A percentile compares a stretch with the other conserved stretches of the same genome.
Evolutionary conservation across 1,140 invertebrate genomes (phyloP).

Genomic region (Pissodes strobi): DNA sequence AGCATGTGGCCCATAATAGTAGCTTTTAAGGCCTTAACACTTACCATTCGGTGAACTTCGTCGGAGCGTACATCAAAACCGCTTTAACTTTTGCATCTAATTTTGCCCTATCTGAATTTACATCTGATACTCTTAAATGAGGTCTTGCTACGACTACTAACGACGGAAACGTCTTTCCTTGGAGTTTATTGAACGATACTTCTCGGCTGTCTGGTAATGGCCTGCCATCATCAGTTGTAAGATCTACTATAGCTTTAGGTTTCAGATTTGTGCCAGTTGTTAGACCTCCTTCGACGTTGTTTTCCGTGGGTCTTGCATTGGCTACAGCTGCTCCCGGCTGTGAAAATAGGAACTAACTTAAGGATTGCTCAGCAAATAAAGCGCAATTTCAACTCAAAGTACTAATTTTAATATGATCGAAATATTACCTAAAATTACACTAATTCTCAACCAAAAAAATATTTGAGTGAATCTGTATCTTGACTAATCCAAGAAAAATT

Average conservation of each 20-base stretch:
- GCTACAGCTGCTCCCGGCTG: slow-evolving; percentile 13
- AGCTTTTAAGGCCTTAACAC: no score
- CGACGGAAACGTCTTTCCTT: slow-evolving; percentile 82
- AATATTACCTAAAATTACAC: no score
- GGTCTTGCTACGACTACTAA: slow-evolving; percentile 80
- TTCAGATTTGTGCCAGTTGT: slow-evolving; percentile 23
- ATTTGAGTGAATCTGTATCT: no score
- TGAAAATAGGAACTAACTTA: no score
- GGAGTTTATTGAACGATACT: slow-evolving; percentile 73
- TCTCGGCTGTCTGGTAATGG: slow-evolving; percentile 69
- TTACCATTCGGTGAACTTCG: slow-evolving; percentile 85
- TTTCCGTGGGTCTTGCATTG: slow-evolving; percentile 48
- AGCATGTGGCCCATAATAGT: no score
- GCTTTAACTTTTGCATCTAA: slow-evolving; percentile 77
- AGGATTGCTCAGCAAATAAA: no score
- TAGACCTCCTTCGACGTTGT: slow-evolving; percentile 45
- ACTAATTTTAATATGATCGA: no score
- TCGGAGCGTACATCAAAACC: slow-evolving; percentile 75
- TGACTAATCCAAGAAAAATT: no score
- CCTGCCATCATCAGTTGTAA: slow-evolving; percentile 65
- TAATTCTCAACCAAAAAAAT: no score
- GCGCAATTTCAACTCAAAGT: no score
- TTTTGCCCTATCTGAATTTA: slow-evolving; percentile 60
- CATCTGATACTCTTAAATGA: slow-evolving; percentile 71
- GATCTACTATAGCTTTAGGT: slow-evolving; percentile 58